phyloP scores from a whole-genome alignment of 2,888 invertebrate species.

The Neuroscelio doddi region DNA sequence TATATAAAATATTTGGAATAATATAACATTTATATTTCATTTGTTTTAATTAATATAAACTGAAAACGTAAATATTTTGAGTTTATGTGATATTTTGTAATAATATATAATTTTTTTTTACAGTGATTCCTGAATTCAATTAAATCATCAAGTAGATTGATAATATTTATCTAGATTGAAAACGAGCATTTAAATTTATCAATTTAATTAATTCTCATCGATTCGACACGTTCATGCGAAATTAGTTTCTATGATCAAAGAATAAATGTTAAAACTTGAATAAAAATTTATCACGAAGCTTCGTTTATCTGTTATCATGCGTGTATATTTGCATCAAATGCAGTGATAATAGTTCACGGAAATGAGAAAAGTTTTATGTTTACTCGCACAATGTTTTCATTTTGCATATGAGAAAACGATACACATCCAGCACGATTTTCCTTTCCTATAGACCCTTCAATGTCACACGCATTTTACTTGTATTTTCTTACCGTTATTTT shows the following conservation, averaged over 20 bases:
- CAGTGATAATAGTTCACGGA: background rate
- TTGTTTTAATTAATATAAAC: too few species aligned
- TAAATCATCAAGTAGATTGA: too few species aligned
- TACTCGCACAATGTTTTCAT: slow-evolving; percentile 2
- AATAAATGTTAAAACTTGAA: background rate
- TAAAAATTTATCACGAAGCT: background rate
- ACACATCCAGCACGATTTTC: background rate
- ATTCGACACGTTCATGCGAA: background rate
- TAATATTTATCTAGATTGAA: too few species aligned
- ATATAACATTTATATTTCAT: too few species aligned
- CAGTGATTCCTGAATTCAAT: too few species aligned
- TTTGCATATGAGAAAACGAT: background rate
- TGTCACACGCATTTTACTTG: slow-evolving; percentile 1
- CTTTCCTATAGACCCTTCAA: background rate
- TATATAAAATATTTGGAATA: too few species aligned
- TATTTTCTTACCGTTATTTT: background rate
- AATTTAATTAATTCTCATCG: too few species aligned
- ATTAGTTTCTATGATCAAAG: background rate
- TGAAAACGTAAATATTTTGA: too few species aligned
- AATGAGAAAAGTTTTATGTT: slow-evolving; percentile 1
- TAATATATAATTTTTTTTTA: too few species aligned
- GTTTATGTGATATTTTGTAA: too few species aligned
- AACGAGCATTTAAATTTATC: too few species aligned
- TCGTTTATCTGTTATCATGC: background rate
- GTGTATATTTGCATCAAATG: background rate